Evolutionary conservation across 2,797 vertebrate genomes (phyloP).

Genomic region (Pitangus sulphuratus): DNA sequence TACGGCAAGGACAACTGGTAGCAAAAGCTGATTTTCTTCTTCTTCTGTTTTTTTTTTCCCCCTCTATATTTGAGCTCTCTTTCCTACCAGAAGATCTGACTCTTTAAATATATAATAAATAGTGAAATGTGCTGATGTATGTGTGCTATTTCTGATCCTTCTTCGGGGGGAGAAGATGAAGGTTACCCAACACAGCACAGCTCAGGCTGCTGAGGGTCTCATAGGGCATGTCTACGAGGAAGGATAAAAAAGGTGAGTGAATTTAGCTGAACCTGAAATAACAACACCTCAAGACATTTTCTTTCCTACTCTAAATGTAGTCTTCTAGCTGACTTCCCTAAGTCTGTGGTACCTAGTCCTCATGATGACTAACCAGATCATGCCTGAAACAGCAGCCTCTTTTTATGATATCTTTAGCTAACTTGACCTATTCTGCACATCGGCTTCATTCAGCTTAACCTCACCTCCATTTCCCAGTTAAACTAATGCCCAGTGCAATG

Average conservation of each 20-base stretch:
- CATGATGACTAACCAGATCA: not conserved
- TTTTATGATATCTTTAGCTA: not conserved
- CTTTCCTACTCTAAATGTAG: not conserved
- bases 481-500: not conserved
- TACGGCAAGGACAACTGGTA: not conserved
- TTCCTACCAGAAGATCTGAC: not conserved
- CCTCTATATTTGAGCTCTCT: not conserved
- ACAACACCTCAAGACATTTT: not conserved
- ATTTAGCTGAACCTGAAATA: not conserved
- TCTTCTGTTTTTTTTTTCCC: not conserved
- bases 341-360: not conserved
- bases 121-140: not conserved
- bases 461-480: not conserved
- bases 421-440: not conserved
- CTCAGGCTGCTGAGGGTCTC: not conserved
- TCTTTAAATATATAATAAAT: not conserved
- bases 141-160: not conserved
- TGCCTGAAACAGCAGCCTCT: not conserved
- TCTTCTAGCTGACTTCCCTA: not conserved
- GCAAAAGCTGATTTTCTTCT: not conserved
- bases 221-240: accelerated
- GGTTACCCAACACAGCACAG: not conserved
- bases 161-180: not conserved
- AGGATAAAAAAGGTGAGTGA: constrained; percentile 5
- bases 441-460: not conserved